Conservation (phyloP, 2,888 invertebrate genomes). For the Sceliomorpha sp. region DNA sequence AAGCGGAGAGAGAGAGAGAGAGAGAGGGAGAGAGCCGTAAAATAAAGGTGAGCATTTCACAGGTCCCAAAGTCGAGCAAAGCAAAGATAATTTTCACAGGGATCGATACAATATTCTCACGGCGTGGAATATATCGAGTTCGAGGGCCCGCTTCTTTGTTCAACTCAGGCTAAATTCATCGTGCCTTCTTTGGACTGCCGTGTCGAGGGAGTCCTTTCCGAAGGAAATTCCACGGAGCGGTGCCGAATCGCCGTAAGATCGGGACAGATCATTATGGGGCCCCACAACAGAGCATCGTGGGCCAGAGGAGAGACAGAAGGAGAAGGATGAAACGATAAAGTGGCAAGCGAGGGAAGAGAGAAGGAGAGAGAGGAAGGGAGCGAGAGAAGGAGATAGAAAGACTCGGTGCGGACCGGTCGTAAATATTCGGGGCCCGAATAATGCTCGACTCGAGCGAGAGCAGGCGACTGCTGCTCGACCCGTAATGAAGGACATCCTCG, state of each 20-base stretch:
- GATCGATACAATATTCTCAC: constrained; percentile 50
- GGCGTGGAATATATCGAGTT: constrained; percentile 34
- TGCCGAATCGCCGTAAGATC: constrained; percentile 71
- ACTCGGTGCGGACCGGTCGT: constrained; percentile 69
- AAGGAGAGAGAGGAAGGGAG: constrained; percentile 9
- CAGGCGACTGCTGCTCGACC: constrained; percentile 70
- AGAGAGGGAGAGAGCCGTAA: constrained; percentile 6
- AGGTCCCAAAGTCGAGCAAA: constrained; percentile 26
- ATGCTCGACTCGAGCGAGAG: constrained; percentile 69
- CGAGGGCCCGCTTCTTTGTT: constrained; percentile 48
- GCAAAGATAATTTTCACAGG: constrained; percentile 44
- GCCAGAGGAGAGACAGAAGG: too few species aligned
- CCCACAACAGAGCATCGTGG: constrained; percentile 64
- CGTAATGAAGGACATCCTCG: constrained; percentile 80
- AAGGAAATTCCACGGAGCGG: constrained; percentile 67
- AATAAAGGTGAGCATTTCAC: constrained; percentile 53
- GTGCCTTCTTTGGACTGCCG: constrained; percentile 22
- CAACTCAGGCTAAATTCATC: constrained; percentile 44
- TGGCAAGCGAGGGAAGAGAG: constrained; percentile 16
- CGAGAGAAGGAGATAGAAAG: too few species aligned
- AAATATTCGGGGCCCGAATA: constrained; percentile 79
- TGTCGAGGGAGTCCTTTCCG: constrained; percentile 53
- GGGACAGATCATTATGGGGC: constrained; percentile 76
- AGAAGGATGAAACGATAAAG: too few species aligned
- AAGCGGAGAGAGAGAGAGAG: constrained; percentile 5